Evolutionary conservation across 2,888 invertebrate species (phyloP), one percentile per base, ranked within the genome.

Genomic region (Eristalis tenax): DNA sequence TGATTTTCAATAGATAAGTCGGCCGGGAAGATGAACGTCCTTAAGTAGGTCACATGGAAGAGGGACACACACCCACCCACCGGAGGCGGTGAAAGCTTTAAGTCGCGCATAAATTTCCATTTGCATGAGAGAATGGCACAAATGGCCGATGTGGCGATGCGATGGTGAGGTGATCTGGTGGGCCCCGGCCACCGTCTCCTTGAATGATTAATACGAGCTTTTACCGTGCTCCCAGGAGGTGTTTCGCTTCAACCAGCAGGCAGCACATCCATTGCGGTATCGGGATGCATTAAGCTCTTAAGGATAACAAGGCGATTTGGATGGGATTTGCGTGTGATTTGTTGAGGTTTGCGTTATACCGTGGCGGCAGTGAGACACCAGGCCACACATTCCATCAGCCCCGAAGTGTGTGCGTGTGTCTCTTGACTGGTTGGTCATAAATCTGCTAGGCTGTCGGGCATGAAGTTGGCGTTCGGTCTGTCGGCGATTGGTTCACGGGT

Each of bases 61-160:
- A 15, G 43, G 43, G n/a, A 18, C 15, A n/a, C n/a, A 4, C 4
- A 10, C 13, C 2, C 13, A 15, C 43, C 4, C 43, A 50, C 50
- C n/a, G 50, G 50, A 5, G 50, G 50, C 50, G 76, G 68, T 50
- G 50, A 69, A 69, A 77, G 68, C 78, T 64, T 78, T 35, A 78
- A 71, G 64, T 71, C 78, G 78, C 70, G 57, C 63, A 78, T 78
- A 78, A 78, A 78, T 70, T 78, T 70, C 28, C 78, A 78, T 78
- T 78, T 78, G 71, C 78, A 64, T 65, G 57, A 78, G 64, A 35
- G 64, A 35, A 70, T 40, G 59, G 18, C 18, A 50, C 50, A 35
- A 40, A 22, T 65, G 35, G 65, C 13, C 65, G 32, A 32, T 10
- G 32, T 28, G 28, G 5, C 4, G 26, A 2, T 28, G 28, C 5